Base-by-base conservation (phyloP, 2,888 invertebrate species). In the Allacma fusca region DNA sequence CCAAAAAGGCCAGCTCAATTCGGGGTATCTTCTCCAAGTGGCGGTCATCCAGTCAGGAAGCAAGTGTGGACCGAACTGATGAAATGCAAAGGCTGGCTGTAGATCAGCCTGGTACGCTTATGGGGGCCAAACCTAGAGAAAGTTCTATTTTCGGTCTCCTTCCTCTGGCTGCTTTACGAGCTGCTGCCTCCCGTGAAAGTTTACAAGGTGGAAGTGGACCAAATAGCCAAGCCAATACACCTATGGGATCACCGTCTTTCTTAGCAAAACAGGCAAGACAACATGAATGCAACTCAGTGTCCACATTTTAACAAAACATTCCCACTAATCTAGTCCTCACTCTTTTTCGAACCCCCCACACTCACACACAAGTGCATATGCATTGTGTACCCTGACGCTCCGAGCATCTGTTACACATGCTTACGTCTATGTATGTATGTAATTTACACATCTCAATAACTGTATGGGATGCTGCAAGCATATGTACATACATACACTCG, bases 101-200 rank as follows among this genome's bases (percentile, higher is more conserved):
- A 44, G 81, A 79, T 24, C 68, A 69, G n/a, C 62, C 59, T 2
- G 40, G 57, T 24, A 69, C 59, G 29, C 44, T 75, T 7, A 21
- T 68, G 16, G 70, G 76, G 26, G 44, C 67, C 12, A 83, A 83
- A 77, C 80, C 78, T 4, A 80, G 84, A 73, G 84, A 84, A 79
- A 83, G 82, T 67, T 84, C 84, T 43, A 81, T 84, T 77, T 84
- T 84, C 68, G 84, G 84, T 43, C 83, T 84, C 26, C 81, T 84
- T 75, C 84, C 84, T 21, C 74, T 84, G 9, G 84, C 84, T 28
- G 81, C 80, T 26, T 72, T 84, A 1, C 85, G 85, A 50, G 83
- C 85, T 34, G 86, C 86, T 9, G 84, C 85, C 34, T 86, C 86
- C 28, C 83, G 86, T 70, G 87, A 86, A 79, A 86, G 86, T 80